Base-by-base conservation (phyloP, 37 sponge, comb jelly and placozoan genomes). In the Mnemiopsis leidyi region DNA sequence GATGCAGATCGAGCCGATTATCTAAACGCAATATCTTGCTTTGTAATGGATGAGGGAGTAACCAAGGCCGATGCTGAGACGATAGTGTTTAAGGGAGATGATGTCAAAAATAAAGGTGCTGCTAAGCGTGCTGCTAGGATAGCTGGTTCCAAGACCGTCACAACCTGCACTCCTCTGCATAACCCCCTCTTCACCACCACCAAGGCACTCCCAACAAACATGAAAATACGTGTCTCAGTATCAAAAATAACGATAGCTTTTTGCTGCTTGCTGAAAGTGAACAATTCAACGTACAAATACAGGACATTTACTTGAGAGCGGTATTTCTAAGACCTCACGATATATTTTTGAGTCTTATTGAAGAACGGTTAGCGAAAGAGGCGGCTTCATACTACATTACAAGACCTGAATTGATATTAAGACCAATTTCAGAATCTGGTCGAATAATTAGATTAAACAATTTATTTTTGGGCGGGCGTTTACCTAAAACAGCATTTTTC, bases 1-100 rank as follows among this genome's bases (percentile, higher is more conserved):
- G 82, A 79, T 9, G 16, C 18, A 79, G 35, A 79, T 79, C 82
- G 82, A 3, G 82, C 31, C 38, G 82, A 79, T 35, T 79, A 36
- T 79, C 36, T 79, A 29, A 26, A 26, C 7, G 7, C 28, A 21
- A 79, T 38, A 26, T 38, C 31, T 36, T 38, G 31, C 7, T 79
- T 79, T 32, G 38, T 26, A 20, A 79, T 79, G 82, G 82, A 79
- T 35, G 7, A 20, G 82, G 82, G 82, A 3, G 73, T 3, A 29
- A 71, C 73, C 35, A 79, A 79, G 23, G 3, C 82, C 1, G 37
- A 35, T 32, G 18, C 36, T 79, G 82, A 79, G 37, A 7, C 32
- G 18, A 2, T 9, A 3, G 35, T 21, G 16, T 79, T 79, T 26
- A 33, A 20, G 31, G 82, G 82, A 33, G 36, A 79, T 35, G 23